Evolutionary conservation across 2,113 vertebrate genomes (phyloP).

Genomic region (Oreocharis arfaki): DNA sequence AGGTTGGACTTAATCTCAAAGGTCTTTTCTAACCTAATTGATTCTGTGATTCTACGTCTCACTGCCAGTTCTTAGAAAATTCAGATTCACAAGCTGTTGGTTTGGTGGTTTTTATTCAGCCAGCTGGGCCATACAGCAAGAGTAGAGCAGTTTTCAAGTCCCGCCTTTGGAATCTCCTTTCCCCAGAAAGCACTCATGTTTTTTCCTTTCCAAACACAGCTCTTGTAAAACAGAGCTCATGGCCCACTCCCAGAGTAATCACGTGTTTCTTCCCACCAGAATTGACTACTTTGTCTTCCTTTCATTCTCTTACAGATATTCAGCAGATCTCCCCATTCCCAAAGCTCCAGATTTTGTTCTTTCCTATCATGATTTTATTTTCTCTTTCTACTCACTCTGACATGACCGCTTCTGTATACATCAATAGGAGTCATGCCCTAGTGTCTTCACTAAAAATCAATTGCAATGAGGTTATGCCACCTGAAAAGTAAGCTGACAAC

Average conservation of each 20-base stretch:
- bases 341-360: not conserved
- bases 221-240: not conserved
- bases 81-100: not conserved
- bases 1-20: not conserved
- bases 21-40: not conserved
- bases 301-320: not conserved
- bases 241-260: not conserved
- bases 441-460: not conserved
- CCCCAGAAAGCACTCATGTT: not conserved
- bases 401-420: not conserved
- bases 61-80: not conserved
- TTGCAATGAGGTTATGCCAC: not conserved
- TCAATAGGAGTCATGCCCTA: not conserved
- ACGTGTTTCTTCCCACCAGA: not conserved
- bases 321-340: not conserved
- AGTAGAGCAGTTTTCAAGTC: not conserved
- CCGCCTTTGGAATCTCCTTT: accelerated
- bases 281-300: not conserved
- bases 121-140: not conserved
- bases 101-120: not conserved
- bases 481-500: not conserved
- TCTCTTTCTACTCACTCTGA: not conserved
- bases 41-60: not conserved
- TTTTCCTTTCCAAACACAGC: not conserved
- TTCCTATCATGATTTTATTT: not conserved